Evolutionary conservation across 2,888 invertebrate species (phyloP), one percentile per base, ranked within the genome.

Genomic region (Acanthosepion pharaonis): DNA sequence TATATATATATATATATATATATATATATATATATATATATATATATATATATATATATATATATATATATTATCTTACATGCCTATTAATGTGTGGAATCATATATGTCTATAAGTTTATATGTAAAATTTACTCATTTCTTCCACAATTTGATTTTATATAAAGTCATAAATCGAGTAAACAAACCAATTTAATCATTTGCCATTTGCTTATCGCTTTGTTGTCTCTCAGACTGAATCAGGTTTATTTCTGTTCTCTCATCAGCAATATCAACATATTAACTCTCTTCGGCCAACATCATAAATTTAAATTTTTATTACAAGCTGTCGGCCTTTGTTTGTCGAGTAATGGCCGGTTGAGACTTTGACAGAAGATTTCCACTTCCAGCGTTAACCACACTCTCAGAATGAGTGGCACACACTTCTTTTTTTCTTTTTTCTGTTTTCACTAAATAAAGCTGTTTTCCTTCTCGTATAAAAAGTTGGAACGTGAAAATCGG

Each of bases 211-310:
- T 78, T 78, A 78, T 78, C n/a, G 78, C 78, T 78, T 78, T 78
- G 78, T 78, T 78, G 78, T 78, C 78, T 78, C 78, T 78, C 59
- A 20, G 78, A n/a, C 78, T 78, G n/a, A 78, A 78, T 33, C 78
- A 78, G 11, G n/a, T 78, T 33, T n/a, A n/a, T 9, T n/a, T n/a
- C 78, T 11, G 8, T 15, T 78, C 78, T 78, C 78, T 78, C 78
- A 78, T 78, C 78, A 33, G n/a, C n/a, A 78, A 78, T 78, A 78
- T 78, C 78, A 33, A 33, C 78, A 78, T 78, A 78, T 78, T 78
- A 78, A 78, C 78, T 78, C 78, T 78, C 78, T 78, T 78, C n/a
- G 78, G n/a, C 78, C 78, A 78, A 78, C 78, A 78, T 78, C 78
- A 33, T 78, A 78, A 78, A 78, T 78, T 78, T 78, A 78, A 78